Conservation (phyloP, 2,797 vertebrate species). For the Craterocephalus amniculus region DNA sequence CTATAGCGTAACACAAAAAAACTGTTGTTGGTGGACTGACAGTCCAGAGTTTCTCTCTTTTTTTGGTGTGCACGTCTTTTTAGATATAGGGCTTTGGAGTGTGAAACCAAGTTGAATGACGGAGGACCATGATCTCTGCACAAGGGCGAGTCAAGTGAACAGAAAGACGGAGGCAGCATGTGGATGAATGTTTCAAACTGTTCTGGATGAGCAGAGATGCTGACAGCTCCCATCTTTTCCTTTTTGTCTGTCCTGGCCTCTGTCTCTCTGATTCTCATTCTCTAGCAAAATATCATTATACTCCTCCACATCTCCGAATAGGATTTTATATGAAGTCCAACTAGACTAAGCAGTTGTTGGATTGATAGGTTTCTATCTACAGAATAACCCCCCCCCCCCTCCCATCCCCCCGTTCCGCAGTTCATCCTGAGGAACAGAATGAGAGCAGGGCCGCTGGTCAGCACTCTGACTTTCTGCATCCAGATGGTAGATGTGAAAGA, state of each 20-base stretch:
- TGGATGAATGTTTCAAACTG: constrained; percentile 58
- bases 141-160: constrained; percentile 30
- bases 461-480: constrained; percentile 76
- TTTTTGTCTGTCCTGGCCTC: constrained; percentile 23
- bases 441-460: constrained; percentile 76
- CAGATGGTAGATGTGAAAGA: constrained; percentile 82
- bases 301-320: constrained; percentile 35
- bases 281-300: constrained; percentile 43
- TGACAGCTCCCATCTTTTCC: constrained; percentile 45
- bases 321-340: constrained; percentile 39
- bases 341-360: constrained; percentile 38
- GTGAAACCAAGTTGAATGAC: constrained; percentile 71
- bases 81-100: constrained; percentile 63
- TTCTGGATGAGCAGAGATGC: constrained; percentile 64
- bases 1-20: constrained; percentile 61
- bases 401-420: constrained; percentile 21
- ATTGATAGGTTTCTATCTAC: constrained; percentile 55
- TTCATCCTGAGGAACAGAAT: constrained; percentile 66
- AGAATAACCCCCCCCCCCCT: constrained; percentile 19
- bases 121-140: constrained; percentile 46
- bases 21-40: constrained; percentile 64
- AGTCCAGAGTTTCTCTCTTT: constrained; percentile 25
- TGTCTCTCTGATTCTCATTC: constrained; percentile 15
- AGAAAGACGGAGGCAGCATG: constrained; percentile 18
- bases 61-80: constrained; percentile 65